Evolutionary conservation across 2,888 invertebrate species (phyloP).

Genomic region (Synergus umbraculus): DNA sequence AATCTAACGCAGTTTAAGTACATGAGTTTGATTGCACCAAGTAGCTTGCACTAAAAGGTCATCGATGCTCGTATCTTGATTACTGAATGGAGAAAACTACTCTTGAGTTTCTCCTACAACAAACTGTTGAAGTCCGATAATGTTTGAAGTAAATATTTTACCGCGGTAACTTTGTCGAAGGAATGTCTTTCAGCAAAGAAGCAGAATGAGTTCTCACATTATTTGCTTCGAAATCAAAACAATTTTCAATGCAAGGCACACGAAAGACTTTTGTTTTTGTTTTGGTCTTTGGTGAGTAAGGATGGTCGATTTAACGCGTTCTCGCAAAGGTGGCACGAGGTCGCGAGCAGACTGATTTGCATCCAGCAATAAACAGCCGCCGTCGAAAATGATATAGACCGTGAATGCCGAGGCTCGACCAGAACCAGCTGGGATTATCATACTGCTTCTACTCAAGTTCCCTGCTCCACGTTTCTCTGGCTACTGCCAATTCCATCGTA

Average conservation of each 20-base stretch:
- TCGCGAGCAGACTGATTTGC: slow-evolving; percentile 65
- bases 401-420: slow-evolving; percentile 46
- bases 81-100: slow-evolving; percentile 34
- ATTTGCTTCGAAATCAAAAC: slow-evolving; percentile 13
- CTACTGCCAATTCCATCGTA: slow-evolving; percentile 7
- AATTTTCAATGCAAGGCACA: slow-evolving; percentile 17
- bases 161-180: background rate
- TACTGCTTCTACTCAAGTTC: slow-evolving; percentile 47
- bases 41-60: slow-evolving; percentile 33
- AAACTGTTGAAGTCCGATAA: slow-evolving; percentile 12
- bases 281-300: slow-evolving; percentile 17
- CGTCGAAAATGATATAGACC: slow-evolving; percentile 70
- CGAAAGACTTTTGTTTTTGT: background rate
- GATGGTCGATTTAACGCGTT: slow-evolving; percentile 36
- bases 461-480: slow-evolving; percentile 6
- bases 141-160: background rate
- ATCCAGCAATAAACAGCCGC: slow-evolving; percentile 67
- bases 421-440: slow-evolving; percentile 61
- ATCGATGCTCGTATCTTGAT: slow-evolving; percentile 34
- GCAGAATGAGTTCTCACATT: background rate
- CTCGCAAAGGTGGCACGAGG: slow-evolving; percentile 58
- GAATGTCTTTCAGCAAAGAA: background rate
- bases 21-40: slow-evolving; percentile 19
- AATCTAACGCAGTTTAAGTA: slow-evolving; percentile 19
- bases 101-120: slow-evolving; percentile 10